Evolutionary conservation across 2,888 invertebrate species (phyloP), one percentile per base, ranked within the genome.

Genomic region (Lypha dubia): DNA sequence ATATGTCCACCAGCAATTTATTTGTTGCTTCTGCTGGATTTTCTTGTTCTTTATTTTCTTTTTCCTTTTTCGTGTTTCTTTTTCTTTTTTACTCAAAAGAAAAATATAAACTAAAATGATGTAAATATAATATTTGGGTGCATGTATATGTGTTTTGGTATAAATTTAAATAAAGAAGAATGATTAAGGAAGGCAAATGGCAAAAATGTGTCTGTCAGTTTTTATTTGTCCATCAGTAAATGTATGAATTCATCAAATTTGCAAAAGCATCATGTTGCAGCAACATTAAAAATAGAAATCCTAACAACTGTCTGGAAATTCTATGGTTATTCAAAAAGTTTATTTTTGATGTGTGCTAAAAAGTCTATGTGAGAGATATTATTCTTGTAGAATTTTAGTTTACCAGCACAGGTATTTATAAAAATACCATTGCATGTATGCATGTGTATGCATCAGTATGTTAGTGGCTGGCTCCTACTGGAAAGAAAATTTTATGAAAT

Each of bases 1-100:
- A 84, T 79, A 77, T 84, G 80, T 70, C 84, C 83, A 84, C 70
- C 65, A 74, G 84, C 80, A 80, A 41, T 75, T 77, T 86, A 63
- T 75, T 38, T n/a, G n/a, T n/a, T n/a, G n/a, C 53, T 65, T 60
- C 13, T 22, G 17, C 70, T 17, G 6, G 11, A 53, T 38, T 63
- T 49, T 65, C 38, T 53, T 46, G 9, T 56, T 2, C 3, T 41
- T 28, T 7, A 9, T 38, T 13, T 38, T 38, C 3, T 38, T 38
- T 38, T 38, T 38, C 0, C 22, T 58, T 49, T n/a, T n/a, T n/a
- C n/a, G n/a, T 41, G 35, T 22, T 20, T 17, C 8, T 68, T 46
- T n/a, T 35, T 17, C 8, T n/a, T 44, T 28, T n/a, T 62, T 22
- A 8, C 32, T 17, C 24, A 20, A 71, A 2, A 15, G 17, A 41